Percentiles rank a stretch among this genome's conserved stretches.
phyloP scores from a whole-genome alignment of 2,888 invertebrate species.

The Drosophila greeni region DNA sequence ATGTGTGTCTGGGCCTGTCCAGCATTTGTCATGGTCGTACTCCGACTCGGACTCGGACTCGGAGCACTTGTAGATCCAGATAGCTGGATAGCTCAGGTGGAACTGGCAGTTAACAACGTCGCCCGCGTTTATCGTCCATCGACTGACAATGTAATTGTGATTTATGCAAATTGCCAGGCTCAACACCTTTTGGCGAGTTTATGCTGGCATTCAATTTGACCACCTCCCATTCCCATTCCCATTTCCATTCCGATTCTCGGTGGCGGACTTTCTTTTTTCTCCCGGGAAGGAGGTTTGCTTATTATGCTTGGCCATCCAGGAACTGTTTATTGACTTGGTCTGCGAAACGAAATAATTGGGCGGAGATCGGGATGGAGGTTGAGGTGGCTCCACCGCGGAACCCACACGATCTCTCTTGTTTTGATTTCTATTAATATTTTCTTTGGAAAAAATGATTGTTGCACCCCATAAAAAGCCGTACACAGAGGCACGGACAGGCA shows the following conservation, averaged over 20 bases:
- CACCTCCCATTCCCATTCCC: constrained; percentile 20
- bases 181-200: constrained; percentile 56
- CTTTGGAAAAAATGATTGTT: constrained; percentile 65
- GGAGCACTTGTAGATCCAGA: constrained; percentile 33
- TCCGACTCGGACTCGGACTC: constrained; percentile 49
- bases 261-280: constrained; percentile 47
- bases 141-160: constrained; percentile 72
- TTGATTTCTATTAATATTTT: constrained; percentile 72
- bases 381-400: constrained; percentile 26
- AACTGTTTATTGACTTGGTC: constrained; percentile 65
- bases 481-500: constrained; percentile 61
- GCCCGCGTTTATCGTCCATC: constrained; percentile 63
- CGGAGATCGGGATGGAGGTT: constrained; percentile 1
- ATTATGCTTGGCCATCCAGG: constrained; percentile 44
- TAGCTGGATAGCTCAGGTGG: constrained; percentile 43
- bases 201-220: constrained; percentile 17
- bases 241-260: constrained; percentile 7
- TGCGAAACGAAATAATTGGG: constrained; percentile 51
- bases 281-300: constrained; percentile 34
- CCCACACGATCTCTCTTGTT: constrained; percentile 60
- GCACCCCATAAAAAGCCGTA: constrained; percentile 64
- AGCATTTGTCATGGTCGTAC: constrained; percentile 58
- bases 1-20: constrained; percentile 10
- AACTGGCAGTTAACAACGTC: constrained; percentile 21
- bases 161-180: constrained; percentile 67